Evolutionary conservation across 2,888 invertebrate genomes (phyloP), one percentile per base, ranked within the genome.

Genomic region (Drosophila tripunctata): DNA sequence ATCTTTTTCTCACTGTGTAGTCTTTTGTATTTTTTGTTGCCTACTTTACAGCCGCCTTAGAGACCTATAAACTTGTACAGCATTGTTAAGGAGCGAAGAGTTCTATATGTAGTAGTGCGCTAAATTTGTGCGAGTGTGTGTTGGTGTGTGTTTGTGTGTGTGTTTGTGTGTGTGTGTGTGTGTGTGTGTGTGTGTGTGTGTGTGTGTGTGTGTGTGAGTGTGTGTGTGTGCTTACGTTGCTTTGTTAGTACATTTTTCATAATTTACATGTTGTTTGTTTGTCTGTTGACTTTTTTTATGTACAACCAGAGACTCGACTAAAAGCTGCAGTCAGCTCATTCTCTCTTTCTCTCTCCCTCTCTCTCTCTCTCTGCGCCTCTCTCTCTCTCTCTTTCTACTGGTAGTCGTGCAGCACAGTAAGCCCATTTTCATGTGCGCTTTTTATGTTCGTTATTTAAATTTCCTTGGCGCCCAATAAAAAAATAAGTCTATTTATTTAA

Each of bases 171-270:
- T 58, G 43, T 55, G 36, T 56, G 22, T 47, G 62, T 6, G 33
- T 1, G 22, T 22, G 6, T 35, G 3, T 15, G 2, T 15, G 15
- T 14, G 0, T 24, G 3, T 60, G n/a, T 22, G 7, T 35, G 22
- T 22, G 19, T 24, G n/a, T 15, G 33, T 31, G 30, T 35, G 2
- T 35, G n/a, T 51, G 12, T 61, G 19, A 43, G 33, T 31, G 38
- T 54, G 19, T 58, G 43, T 55, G 36, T 56, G 22, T 47, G 62
- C 62, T 63, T 76, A 56, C 40, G 64, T 50, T 69, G 70, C 84
- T 81, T 86, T 86, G 87, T 86, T 86, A 70, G 83, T 86, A 78
- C 84, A 86, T 86, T 81, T 86, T 80, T 84, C 81, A 86, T 81
- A 81, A 81, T 84, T 86, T 80, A 81, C 87, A 81, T 72, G 83